Evolutionary conservation across 2,888 invertebrate genomes (phyloP).

Genomic region (Incurvaria masculella): DNA sequence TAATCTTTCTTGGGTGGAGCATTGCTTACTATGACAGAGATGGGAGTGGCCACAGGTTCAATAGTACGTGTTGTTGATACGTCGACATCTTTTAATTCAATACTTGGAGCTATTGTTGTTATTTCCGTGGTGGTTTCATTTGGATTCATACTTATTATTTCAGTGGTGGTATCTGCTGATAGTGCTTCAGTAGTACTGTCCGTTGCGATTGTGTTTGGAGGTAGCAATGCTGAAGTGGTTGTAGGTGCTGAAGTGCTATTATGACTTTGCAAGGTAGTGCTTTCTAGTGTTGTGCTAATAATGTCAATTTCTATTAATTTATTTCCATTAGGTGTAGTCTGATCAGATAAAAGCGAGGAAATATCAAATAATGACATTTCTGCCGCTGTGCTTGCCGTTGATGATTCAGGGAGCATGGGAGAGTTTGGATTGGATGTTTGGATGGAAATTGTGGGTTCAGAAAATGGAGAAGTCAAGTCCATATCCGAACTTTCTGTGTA

Average conservation of each 20-base stretch:
- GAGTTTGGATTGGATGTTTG: too few species aligned
- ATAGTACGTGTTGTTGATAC: constrained; percentile 9
- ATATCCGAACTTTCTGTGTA: not conserved
- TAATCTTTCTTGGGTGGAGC: constrained; percentile 62
- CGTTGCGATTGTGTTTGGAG: constrained; percentile 10
- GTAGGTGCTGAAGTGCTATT: constrained; percentile 15
- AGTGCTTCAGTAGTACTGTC: constrained; percentile 21
- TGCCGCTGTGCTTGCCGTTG: too few species aligned
- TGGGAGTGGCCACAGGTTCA: constrained; percentile 1
- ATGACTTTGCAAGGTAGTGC: constrained; percentile 4
- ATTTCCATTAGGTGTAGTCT: too few species aligned
- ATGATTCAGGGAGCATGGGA: too few species aligned
- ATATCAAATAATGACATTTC: too few species aligned
- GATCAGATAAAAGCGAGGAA: too few species aligned
- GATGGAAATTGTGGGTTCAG: not conserved
- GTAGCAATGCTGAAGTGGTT: not conserved
- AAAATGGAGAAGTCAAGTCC: not conserved
- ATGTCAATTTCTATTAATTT: too few species aligned
- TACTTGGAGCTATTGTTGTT: constrained; percentile 22
- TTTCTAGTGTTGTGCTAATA: not conserved
- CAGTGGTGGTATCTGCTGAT: constrained; percentile 20
- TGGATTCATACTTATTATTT: constrained; percentile 16
- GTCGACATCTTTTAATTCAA: constrained; percentile 1
- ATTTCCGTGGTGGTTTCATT: constrained; percentile 23
- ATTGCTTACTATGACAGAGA: not conserved